phyloP scores from a whole-genome alignment of 2,888 invertebrate species.

The Monoplex corrugatus region DNA sequence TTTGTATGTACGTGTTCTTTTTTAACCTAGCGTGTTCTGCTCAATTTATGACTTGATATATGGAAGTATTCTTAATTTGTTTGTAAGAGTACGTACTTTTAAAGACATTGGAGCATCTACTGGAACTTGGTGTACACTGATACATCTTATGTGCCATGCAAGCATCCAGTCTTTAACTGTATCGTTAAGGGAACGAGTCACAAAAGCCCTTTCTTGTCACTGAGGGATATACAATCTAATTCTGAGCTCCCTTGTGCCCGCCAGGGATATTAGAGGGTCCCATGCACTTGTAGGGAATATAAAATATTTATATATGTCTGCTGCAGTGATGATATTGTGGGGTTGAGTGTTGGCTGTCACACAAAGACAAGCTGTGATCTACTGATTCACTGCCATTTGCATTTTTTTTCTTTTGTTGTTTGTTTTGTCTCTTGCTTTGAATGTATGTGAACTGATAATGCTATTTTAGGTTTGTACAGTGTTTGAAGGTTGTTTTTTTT shows the following conservation, averaged over 20 bases:
- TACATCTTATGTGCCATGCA: background rate
- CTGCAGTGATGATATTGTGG: background rate
- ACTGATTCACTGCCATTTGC: constrained; percentile 50
- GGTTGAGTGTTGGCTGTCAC: constrained; percentile 18
- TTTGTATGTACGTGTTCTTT: background rate
- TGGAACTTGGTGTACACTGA: too few relatives aligned
- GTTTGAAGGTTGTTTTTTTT: background rate
- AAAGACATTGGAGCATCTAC: background rate
- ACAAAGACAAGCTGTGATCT: constrained; percentile 48
- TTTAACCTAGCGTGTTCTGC: constrained; percentile 44
- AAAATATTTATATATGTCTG: constrained; percentile 4
- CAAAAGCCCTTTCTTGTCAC: background rate
- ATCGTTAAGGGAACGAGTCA: background rate
- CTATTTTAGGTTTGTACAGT: constrained; percentile 36
- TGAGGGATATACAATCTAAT: background rate
- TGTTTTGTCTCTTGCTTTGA: constrained; percentile 39
- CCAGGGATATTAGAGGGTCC: background rate
- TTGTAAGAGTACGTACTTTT: background rate
- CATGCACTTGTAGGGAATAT: background rate
- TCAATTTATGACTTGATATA: constrained; percentile 43
- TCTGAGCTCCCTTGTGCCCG: background rate
- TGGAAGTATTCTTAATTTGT: background rate
- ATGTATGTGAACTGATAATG: constrained; percentile 30
- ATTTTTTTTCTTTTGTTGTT: background rate
- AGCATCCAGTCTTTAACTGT: background rate